Percentiles rank a stretch among this genome's conserved stretches.
phyloP scores from a whole-genome alignment of 2,888 invertebrate species.

The Folsomia manolachei region DNA sequence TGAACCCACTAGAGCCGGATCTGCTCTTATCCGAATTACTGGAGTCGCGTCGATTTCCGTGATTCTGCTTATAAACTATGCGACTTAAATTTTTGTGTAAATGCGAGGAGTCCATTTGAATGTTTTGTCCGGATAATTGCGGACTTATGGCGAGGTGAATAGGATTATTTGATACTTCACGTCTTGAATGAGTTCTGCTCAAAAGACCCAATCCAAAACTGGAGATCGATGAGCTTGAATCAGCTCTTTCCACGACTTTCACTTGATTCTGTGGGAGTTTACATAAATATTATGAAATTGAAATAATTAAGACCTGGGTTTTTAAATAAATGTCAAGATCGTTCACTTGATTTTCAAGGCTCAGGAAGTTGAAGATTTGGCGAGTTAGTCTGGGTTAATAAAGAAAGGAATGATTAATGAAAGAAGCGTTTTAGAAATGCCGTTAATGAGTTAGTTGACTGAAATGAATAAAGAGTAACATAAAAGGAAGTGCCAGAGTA shows the following conservation, averaged over 20 bases:
- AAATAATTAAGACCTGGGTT: constrained; percentile 20
- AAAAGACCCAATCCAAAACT: constrained; percentile 43
- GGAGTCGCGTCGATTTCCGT: constrained; percentile 36
- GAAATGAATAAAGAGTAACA: too few relatives aligned
- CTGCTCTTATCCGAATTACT: constrained; percentile 40
- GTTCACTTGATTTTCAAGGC: neutral
- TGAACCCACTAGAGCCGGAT: constrained; percentile 37
- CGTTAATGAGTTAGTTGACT: too few relatives aligned
- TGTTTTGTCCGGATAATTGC: constrained; percentile 21
- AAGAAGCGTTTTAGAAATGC: too few relatives aligned
- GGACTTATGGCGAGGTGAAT: constrained; percentile 11
- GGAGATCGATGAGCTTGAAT: constrained; percentile 45
- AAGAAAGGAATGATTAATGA: neutral
- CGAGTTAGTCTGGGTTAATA: neutral
- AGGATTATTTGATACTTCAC: constrained; percentile 33
- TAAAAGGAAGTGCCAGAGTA: too few relatives aligned
- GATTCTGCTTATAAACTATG: constrained; percentile 40
- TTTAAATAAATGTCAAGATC: constrained; percentile 2
- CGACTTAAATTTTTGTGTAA: constrained; percentile 40
- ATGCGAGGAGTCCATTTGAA: constrained; percentile 33
- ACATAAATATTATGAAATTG: neutral
- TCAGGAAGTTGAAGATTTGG: neutral
- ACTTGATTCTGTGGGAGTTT: constrained; percentile 38
- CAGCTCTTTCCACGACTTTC: constrained; percentile 37
- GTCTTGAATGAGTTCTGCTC: constrained; percentile 39